Percentiles rank a stretch among this genome's conserved stretches.
Evolutionary conservation across 1,140 invertebrate genomes (phyloP).

Genomic region (Metaphire vulgaris): DNA sequence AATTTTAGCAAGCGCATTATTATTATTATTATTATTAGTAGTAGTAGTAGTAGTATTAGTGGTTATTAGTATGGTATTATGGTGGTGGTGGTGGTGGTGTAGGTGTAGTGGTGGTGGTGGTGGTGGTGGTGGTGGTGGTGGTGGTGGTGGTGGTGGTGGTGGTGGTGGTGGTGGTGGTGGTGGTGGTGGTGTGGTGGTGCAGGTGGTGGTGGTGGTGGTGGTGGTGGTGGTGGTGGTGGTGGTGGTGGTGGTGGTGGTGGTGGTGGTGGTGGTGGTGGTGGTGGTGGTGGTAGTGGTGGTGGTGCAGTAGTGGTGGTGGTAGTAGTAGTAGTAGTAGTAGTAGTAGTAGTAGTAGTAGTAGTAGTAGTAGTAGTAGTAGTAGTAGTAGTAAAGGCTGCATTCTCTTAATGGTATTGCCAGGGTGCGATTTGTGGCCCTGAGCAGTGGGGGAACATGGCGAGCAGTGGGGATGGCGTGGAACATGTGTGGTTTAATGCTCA

Average conservation of each 20-base stretch:
- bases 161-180: neutral
- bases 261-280: neutral
- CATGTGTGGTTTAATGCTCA: no score
- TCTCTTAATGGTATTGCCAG: no score
- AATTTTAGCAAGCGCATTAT: no score
- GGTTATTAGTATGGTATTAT: no score
- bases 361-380: constrained; percentile 2
- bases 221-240: neutral
- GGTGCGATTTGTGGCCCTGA: no score
- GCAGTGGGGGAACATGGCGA: no score
- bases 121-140: neutral
- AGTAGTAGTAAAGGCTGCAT: no score
- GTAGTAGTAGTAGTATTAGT: no score
- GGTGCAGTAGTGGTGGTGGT: neutral
- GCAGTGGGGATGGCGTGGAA: no score
- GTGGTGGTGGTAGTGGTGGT: neutral
- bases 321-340: constrained; percentile 1
- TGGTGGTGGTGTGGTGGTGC: neutral
- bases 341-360: constrained; percentile 3
- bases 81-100: no score
- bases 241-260: neutral
- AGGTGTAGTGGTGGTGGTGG: neutral
- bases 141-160: neutral
- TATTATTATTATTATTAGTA: no score
- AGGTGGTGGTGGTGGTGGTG: neutral